Evolutionary conservation across 2,797 vertebrate species (phyloP).

Genomic region (Clamator glandarius): DNA sequence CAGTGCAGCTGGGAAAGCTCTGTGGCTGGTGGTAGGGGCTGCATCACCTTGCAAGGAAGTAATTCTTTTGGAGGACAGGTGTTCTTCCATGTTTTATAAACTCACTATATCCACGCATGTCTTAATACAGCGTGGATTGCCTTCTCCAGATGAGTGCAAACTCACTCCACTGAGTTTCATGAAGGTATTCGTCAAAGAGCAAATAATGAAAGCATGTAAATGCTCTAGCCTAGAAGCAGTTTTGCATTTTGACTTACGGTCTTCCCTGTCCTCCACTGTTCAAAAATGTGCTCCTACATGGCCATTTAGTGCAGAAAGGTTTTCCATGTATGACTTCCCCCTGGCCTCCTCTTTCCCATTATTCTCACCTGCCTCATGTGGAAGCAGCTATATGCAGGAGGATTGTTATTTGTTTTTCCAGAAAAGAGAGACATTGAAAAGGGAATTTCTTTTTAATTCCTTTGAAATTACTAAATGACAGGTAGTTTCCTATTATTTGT

Average conservation of each 20-base stretch:
- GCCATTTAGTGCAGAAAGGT: neutral
- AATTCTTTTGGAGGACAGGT: rapidly evolving
- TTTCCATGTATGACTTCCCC: neutral
- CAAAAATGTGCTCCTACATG: neutral
- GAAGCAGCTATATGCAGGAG: neutral
- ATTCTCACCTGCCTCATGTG: neutral
- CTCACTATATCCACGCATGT: neutral
- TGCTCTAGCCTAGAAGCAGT: neutral
- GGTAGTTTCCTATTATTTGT: neutral
- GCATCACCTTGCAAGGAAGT: rapidly evolving
- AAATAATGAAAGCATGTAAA: neutral
- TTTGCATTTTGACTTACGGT: neutral
- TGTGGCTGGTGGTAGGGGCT: rapidly evolving
- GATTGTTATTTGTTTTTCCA: neutral
- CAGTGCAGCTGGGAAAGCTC: neutral
- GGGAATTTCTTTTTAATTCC: neutral
- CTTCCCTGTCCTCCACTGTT: neutral
- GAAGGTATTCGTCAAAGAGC: neutral
- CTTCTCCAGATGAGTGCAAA: neutral
- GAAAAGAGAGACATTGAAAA: neutral
- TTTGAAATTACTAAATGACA: neutral
- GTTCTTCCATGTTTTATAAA: neutral
- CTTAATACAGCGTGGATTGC: neutral
- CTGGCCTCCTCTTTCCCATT: neutral
- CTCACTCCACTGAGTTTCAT: neutral